These are phyloP conservation scores for Montifringilla adamsi DNA, from an alignment of 2,113 vertebrate species.

Conservation along the genomic window DNA sequence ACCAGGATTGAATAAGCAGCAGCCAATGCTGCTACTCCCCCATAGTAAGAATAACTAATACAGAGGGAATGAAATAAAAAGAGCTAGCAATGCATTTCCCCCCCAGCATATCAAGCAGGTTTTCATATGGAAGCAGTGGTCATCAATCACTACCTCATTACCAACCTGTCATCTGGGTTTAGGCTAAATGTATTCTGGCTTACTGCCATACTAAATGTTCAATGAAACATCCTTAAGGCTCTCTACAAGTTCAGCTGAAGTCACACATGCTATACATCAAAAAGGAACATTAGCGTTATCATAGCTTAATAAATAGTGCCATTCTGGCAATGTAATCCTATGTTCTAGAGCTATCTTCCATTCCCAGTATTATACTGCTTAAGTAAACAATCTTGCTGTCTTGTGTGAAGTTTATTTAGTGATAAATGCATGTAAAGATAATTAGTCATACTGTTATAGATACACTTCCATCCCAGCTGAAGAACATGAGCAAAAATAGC, in stretches of 20 bases:
- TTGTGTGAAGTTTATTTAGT: constrained; percentile 83
- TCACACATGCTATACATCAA: constrained; percentile 82
- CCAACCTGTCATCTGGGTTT: constrained; percentile 83
- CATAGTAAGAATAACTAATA: constrained; percentile 72
- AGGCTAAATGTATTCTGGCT: constrained; percentile 86
- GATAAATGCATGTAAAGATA: constrained; percentile 70
- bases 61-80: constrained; percentile 73
- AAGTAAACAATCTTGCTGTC: constrained; percentile 82
- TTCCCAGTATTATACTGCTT: constrained; percentile 74
- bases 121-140: constrained; percentile 81
- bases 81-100: constrained; percentile 74
- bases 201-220: constrained; percentile 84
- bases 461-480: constrained; percentile 7
- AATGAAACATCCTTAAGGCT: constrained; percentile 86
- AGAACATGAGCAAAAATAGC: constrained; percentile 7
- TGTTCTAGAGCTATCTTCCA: constrained; percentile 78
- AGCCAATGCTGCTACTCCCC: constrained; percentile 54
- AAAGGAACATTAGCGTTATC: constrained; percentile 81
- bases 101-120: constrained; percentile 83
- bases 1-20: constrained; percentile 51
- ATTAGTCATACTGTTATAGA: constrained; percentile 64
- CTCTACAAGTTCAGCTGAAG: constrained; percentile 83
- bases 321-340: constrained; percentile 75
- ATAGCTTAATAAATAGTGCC: constrained; percentile 82
- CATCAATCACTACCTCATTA: constrained; percentile 90